Evolutionary conservation across 2,797 vertebrate genomes (phyloP).

Genomic region (Amphiprion clarkii): DNA sequence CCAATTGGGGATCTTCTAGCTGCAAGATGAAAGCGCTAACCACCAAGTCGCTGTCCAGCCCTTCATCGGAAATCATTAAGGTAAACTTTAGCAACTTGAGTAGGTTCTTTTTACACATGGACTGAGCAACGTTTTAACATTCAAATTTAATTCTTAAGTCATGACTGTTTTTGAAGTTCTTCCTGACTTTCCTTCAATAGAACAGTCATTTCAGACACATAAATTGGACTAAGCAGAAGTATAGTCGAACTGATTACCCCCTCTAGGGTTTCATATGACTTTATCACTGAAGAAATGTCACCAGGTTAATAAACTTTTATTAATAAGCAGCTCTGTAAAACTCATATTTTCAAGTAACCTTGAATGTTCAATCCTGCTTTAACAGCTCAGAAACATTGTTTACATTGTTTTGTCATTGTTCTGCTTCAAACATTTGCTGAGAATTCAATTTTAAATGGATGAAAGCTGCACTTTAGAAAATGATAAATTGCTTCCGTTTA

Average conservation of each 20-base stretch:
- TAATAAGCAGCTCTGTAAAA: neutral
- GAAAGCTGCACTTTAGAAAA: neutral
- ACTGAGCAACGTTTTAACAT: too few relatives aligned
- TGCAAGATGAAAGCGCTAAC: too few relatives aligned
- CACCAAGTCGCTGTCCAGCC: too few relatives aligned
- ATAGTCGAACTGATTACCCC: neutral
- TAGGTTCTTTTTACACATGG: neutral
- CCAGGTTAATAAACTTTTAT: neutral
- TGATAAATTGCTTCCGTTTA: constrained; percentile 7
- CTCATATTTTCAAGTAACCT: neutral
- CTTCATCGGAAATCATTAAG: neutral
- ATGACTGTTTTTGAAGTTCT: neutral
- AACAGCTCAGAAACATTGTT: neutral
- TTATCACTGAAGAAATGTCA: too few relatives aligned
- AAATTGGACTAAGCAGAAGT: neutral
- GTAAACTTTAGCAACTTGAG: neutral
- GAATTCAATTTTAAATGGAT: neutral
- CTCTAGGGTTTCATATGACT: too few relatives aligned
- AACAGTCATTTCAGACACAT: too few relatives aligned
- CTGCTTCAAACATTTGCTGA: neutral
- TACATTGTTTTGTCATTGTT: neutral
- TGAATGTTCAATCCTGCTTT: neutral
- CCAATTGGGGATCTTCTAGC: too few relatives aligned
- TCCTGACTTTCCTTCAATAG: neutral
- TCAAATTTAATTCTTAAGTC: neutral